Conservation (phyloP, 2,113 vertebrate genomes). For the Sisor rabdophorus region DNA sequence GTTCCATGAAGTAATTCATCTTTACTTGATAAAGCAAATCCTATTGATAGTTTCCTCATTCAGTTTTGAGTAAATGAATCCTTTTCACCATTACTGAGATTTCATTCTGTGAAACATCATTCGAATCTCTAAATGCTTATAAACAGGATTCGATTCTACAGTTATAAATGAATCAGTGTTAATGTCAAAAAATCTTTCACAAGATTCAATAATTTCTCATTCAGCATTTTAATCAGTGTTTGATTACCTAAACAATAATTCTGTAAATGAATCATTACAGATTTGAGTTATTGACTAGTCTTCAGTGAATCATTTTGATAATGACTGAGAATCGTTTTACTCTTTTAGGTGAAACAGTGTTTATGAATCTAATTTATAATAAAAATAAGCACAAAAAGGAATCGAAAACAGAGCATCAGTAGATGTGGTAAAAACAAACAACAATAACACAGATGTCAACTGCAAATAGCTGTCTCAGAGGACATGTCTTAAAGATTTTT, state of each 20-base stretch:
- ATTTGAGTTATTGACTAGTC: background rate
- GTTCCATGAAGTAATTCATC: too few species aligned
- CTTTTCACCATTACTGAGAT: too few species aligned
- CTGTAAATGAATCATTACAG: background rate
- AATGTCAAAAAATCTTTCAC: background rate
- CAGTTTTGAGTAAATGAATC: too few species aligned
- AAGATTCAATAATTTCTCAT: background rate
- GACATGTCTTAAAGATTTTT: conserved; percentile 11
- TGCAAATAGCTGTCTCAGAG: background rate
- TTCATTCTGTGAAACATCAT: too few species aligned
- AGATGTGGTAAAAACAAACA: background rate
- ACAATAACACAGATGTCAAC: background rate
- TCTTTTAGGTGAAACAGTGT: background rate
- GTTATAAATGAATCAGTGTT: background rate
- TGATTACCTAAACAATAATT: background rate
- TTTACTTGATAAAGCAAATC: too few species aligned
- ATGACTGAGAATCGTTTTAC: background rate
- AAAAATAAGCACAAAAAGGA: too few species aligned
- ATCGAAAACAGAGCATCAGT: background rate
- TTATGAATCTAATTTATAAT: too few species aligned
- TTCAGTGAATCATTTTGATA: background rate
- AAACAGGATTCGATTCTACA: too few species aligned
- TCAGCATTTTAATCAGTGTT: background rate
- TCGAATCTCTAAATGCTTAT: too few species aligned
- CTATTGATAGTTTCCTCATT: too few species aligned